Conservation (phyloP, 2,797 vertebrate species). For the Eulemur mongoz region DNA sequence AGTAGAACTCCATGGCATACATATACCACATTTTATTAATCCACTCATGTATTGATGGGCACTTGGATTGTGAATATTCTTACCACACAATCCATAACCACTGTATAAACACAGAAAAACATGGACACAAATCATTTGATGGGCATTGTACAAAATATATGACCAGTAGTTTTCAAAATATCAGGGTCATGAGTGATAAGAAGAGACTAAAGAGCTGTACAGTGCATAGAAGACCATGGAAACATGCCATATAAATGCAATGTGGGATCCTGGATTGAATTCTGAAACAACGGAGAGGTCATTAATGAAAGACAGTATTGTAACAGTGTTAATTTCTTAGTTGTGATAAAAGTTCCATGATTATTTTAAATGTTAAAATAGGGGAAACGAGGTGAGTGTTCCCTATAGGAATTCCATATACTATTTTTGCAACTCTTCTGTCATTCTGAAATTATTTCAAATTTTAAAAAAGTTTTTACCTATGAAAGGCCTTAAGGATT, state of each 20-base stretch:
- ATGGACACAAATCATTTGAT: background rate
- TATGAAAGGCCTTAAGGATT: background rate
- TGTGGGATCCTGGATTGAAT: background rate
- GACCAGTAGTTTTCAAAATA: background rate
- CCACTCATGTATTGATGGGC: no score
- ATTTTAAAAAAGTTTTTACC: slow-evolving; percentile 3
- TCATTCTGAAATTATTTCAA: background rate
- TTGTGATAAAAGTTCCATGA: background rate
- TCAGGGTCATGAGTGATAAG: background rate
- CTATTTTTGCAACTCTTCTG: background rate
- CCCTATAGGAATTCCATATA: background rate
- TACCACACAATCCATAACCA: background rate
- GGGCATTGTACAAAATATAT: background rate
- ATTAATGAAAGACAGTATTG: background rate
- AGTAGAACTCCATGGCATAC: no score
- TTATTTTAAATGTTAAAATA: background rate
- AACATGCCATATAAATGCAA: background rate
- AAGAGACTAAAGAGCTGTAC: background rate
- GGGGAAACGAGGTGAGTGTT: background rate
- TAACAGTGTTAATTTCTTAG: background rate
- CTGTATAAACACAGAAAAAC: background rate
- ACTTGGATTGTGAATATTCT: background rate
- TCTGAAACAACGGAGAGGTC: background rate
- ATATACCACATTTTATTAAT: no score
- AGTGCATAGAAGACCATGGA: background rate